Conservation (phyloP, 1,140 invertebrate genomes). For the Diplogasteroides magnus region DNA sequence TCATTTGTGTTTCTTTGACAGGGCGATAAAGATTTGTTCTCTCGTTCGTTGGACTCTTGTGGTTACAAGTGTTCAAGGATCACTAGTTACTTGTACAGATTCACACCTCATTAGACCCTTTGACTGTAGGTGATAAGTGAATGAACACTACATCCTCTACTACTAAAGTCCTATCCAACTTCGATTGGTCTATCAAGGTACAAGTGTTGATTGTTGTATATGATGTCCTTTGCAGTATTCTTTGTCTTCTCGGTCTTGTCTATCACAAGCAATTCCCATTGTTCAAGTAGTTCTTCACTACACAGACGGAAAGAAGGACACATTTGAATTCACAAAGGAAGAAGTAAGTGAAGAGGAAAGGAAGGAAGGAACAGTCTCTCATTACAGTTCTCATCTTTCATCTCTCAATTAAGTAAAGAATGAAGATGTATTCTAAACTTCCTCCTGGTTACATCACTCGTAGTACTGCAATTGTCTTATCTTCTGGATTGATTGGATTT, state of each 20-base stretch:
- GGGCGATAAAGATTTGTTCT: no score
- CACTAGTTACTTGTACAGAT: no score
- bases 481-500: conserved; percentile 24
- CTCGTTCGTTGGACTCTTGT: no score
- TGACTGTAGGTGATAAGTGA: no score
- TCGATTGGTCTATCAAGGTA: neutral
- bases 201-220: neutral
- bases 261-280: neutral
- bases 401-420: no score
- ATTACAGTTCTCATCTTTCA: neutral
- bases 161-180: neutral
- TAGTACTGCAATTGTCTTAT: conserved; percentile 32
- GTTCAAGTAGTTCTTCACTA: neutral
- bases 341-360: neutral
- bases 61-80: no score
- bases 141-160: no score
- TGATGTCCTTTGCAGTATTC: neutral
- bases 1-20: no score
- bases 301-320: neutral
- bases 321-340: neutral
- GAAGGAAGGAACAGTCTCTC: no score
- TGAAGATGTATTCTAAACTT: conserved; percentile 36
- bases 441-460: conserved; percentile 39
- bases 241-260: neutral
- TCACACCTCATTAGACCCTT: no score